Percentiles rank a stretch among this genome's conserved stretches.
Evolutionary conservation across 2,797 vertebrate species (phyloP).

Genomic region (Myripristis murdjan): DNA sequence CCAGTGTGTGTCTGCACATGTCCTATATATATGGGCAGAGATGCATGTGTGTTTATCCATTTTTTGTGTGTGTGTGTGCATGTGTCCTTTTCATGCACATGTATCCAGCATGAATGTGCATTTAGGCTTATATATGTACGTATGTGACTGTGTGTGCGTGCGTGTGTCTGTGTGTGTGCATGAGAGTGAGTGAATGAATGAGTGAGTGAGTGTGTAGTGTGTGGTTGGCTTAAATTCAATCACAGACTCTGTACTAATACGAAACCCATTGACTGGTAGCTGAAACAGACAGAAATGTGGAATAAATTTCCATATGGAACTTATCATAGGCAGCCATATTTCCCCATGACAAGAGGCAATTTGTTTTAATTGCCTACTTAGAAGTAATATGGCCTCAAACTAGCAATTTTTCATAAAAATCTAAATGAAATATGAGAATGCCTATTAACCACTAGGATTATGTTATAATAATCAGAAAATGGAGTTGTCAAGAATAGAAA

Average conservation of each 20-base stretch:
- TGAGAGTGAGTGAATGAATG: slow-evolving; percentile 20
- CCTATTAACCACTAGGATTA: slow-evolving; percentile 70
- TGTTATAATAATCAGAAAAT: slow-evolving; percentile 77
- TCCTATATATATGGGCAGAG: slow-evolving; percentile 1
- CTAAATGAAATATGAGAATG: slow-evolving; percentile 76
- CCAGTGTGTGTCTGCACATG: slow-evolving; percentile 8
- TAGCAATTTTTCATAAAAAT: slow-evolving; percentile 51
- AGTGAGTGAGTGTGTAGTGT: too few species aligned
- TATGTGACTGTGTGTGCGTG: too few species aligned
- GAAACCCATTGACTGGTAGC: slow-evolving; percentile 54
- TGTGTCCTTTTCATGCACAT: not conserved
- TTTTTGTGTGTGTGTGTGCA: slow-evolving; percentile 2
- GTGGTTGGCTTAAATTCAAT: slow-evolving; percentile 55
- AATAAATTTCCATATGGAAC: slow-evolving; percentile 75
- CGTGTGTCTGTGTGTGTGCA: not conserved
- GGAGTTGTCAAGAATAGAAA: slow-evolving; percentile 62
- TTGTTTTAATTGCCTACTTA: slow-evolving; percentile 83
- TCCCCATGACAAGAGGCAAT: slow-evolving; percentile 73
- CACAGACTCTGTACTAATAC: slow-evolving; percentile 17
- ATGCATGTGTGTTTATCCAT: not conserved
- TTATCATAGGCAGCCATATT: slow-evolving; percentile 71
- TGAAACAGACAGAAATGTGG: slow-evolving; percentile 50
- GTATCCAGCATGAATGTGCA: too few species aligned
- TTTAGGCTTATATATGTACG: too few species aligned
- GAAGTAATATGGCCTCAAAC: slow-evolving; percentile 76